A percentile compares a stretch with the other conserved stretches of the same genome.
These are phyloP conservation scores for Agrotis clavis DNA, from an alignment of 2,888 invertebrate genomes.

Conservation along the genomic window DNA sequence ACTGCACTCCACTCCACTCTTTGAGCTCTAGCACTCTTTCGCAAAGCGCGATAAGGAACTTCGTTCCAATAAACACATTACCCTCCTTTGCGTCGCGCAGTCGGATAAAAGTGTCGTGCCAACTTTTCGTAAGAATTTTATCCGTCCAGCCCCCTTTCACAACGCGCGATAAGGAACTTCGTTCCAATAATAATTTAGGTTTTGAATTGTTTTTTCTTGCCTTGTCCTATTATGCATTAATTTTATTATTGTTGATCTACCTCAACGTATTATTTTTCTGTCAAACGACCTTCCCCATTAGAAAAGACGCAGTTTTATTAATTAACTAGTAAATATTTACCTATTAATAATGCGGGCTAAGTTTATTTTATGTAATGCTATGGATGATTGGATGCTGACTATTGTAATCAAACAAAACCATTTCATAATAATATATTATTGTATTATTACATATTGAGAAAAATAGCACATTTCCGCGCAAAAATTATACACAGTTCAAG, in stretches of 20 bases:
- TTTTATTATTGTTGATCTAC: constrained; percentile 36
- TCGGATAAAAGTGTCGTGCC: no score
- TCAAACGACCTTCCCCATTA: constrained; percentile 42
- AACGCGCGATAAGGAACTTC: no score
- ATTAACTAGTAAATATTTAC: constrained; percentile 50
- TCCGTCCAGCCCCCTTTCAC: no score
- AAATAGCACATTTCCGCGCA: constrained; percentile 42
- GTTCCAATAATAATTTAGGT: no score
- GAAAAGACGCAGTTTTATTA: constrained; percentile 36
- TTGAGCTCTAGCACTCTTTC: no score
- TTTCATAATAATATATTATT: constrained; percentile 61
- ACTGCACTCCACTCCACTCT: no score
- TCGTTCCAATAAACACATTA: no score
- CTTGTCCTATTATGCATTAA: not conserved
- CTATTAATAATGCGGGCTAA: constrained; percentile 27
- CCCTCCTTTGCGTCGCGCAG: no score
- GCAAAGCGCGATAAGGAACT: no score
- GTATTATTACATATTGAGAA: constrained; percentile 41
- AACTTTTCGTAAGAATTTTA: no score
- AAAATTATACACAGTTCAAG: constrained; percentile 32
- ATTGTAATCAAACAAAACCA: constrained; percentile 59
- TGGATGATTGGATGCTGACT: constrained; percentile 64
- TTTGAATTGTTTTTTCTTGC: not conserved
- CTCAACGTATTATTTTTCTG: constrained; percentile 18
- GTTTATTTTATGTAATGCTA: constrained; percentile 8